Evolutionary conservation across 2,888 invertebrate species (phyloP), one percentile per base, ranked within the genome.

Genomic region (Drosophila cracens): DNA sequence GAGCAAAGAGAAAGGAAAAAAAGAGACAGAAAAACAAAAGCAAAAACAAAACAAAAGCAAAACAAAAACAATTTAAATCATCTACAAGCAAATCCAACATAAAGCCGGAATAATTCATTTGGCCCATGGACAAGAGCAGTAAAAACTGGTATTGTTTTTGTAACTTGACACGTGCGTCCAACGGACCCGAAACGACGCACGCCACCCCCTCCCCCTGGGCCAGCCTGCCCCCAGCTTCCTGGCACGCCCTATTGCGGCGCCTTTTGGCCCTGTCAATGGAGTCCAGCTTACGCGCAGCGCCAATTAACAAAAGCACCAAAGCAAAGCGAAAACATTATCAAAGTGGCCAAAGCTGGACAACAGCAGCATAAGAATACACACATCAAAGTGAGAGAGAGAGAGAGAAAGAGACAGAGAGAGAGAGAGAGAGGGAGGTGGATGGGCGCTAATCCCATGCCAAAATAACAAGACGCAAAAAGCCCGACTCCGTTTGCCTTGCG

Each of bases 261-360:
- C 52, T 38, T 4, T 27, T 38, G 25, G 51, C 18, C 49, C 64
- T 46, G 66, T 61, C 72, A 65, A 51, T 66, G 64, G 57, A 52
- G n/a, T 48, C 46, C 51, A 38, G 66, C 66, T 66, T 64, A 69
- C 76, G 65, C 62, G 52, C 67, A 46, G 64, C 67, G 70, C 60
- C 81, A 81, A 82, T 83, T 83, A 82, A 73, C 72, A 70, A 70
- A 77, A 69, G 70, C 61, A 64, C 38, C 48, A n/a, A 46, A 60
- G 60, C 71, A 72, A 66, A 70, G 52, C 58, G 72, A 70, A 78
- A 83, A 67, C 66, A 72, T 78, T 69, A 78, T 75, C 70, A 70
- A 78, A 71, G 64, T 54, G 58, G 56, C 3, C 40, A 70, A 58
- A 60, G 52, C 53, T 56, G 40, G 40, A 63, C 38, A 21, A 31